Evolutionary conservation across 1,140 invertebrate genomes (phyloP), one percentile per base, ranked within the genome.

Genomic region (Meloidogyne floridensis): DNA sequence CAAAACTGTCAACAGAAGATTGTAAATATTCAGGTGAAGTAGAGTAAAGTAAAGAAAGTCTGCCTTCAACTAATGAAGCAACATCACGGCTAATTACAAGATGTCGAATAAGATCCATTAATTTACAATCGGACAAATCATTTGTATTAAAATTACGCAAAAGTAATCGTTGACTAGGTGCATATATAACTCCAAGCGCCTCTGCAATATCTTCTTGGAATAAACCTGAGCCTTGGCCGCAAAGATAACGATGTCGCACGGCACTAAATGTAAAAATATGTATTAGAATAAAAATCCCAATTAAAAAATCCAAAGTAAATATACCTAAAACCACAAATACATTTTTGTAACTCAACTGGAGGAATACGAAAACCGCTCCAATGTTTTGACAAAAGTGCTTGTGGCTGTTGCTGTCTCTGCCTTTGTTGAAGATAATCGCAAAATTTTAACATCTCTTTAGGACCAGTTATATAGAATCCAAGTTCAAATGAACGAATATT

Each of bases 231-330:
- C 54, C 59, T 8, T 32, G 69, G 18, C 69, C 75, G 47, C 85
- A 84, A 3, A 87, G 54, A 80, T 82, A 87, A 13, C 86, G 85
- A 85, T 87, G 85, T 4, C 86, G 87, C 53, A 88, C 86, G 20
- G 85, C 87, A 70, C 82, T 84, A 11, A 76, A 20, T 18, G 5
- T 20, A 20, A 77, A 51, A 20, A 2, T 75, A 9, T 75, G 7
- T 20, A 75, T 43, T 42, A 20, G 76, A 8, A 72, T 56, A 56
- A 3, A 8, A 13, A 54, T 10, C 6, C 18, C 13, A 18, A 8
- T n/a, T n/a, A 9, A 20, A 3, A 6, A 73, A 32, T 43, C 13
- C 69, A 72, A 51, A 79, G 80, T 80, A 76, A 43, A 13, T 20
- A 32, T 54, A 81, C 79, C 81, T 83, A 59, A 83, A 83, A 15